Conservation (phyloP, 92 coral and sea anemone genomes). For the Metridium senile region DNA sequence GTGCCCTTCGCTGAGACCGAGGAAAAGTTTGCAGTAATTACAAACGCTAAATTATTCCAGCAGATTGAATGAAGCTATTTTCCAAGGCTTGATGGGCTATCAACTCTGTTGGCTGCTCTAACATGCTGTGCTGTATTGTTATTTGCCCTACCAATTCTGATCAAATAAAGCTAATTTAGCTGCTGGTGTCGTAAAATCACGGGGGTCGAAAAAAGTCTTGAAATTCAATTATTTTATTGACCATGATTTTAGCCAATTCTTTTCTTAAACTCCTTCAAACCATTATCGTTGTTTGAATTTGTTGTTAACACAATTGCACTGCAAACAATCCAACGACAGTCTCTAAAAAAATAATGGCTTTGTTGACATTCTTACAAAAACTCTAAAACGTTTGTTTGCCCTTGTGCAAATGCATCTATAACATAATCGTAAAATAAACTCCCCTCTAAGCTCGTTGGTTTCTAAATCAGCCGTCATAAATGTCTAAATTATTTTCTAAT, state of each 20-base stretch:
- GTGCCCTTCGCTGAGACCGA: slow-evolving; percentile 37
- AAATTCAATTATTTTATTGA: background rate
- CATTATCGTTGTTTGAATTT: background rate
- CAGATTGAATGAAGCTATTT: background rate
- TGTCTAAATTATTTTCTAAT: too few relatives aligned
- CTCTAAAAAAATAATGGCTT: background rate
- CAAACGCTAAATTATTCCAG: background rate
- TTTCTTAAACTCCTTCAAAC: background rate
- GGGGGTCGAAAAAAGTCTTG: background rate
- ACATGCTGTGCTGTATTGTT: background rate
- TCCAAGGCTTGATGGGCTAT: background rate
- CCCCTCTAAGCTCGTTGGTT: background rate
- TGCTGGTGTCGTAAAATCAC: slow-evolving; percentile 5
- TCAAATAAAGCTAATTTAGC: background rate
- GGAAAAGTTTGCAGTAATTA: background rate
- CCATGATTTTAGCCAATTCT: background rate
- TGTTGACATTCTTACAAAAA: too few relatives aligned
- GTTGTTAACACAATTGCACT: slow-evolving; percentile 3
- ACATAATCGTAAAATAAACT: background rate
- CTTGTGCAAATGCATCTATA: too few relatives aligned
- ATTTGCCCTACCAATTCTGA: slow-evolving; percentile 1
- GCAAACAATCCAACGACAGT: background rate
- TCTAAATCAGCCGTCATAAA: too few relatives aligned
- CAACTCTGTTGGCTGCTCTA: background rate
- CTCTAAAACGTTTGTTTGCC: too few relatives aligned